Evolutionary conservation across 2,888 invertebrate genomes (phyloP), one percentile per base, ranked within the genome.

Genomic region (Drosophila siamana): DNA sequence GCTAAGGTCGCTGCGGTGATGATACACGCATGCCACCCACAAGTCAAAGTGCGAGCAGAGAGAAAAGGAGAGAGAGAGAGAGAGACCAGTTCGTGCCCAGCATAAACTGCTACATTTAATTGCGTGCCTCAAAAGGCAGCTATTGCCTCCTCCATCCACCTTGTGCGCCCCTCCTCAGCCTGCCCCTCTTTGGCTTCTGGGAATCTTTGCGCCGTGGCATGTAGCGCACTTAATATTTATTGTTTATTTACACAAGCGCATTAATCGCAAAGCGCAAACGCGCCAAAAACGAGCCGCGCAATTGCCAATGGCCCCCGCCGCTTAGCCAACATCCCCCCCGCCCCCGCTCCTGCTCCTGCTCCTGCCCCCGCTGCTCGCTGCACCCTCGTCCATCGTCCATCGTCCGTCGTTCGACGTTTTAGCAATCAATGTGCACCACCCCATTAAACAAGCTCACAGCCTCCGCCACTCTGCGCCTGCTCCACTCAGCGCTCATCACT

Each of bases 161-260:
- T 9, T 4, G n/a, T 15, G 16, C 36, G 2, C 26, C 5, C 3
- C 38, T 19, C 19, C 3, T 2, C 43, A 11, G 4, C 26, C 19
- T 55, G 9, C 0, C 24, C 36, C 40, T 40, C 33, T 57, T 48
- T 16, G 7, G 26, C 41, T 74, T 76, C 78, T 78, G 74, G 59
- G 74, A 74, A 78, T 72, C 69, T 69, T 51, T 72, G 57, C 61
- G 66, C 71, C 68, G 67, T 70, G 80, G 80, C 77, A 62, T 82
- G 77, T 74, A 82, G 74, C 79, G 69, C 79, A 87, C 86, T 81
- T 85, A 87, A 86, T 83, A 86, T 88, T 88, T 88, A 78, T 80
- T 87, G 89, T 87, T 87, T 87, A 86, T 87, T 87, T 87, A 87
- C 80, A 87, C 74, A 79, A 89, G 85, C 89, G 86, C 71, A 80